These are phyloP conservation scores for Sturnus vulgaris DNA, from an alignment of 2,113 vertebrate genomes.

Conservation along the genomic window DNA sequence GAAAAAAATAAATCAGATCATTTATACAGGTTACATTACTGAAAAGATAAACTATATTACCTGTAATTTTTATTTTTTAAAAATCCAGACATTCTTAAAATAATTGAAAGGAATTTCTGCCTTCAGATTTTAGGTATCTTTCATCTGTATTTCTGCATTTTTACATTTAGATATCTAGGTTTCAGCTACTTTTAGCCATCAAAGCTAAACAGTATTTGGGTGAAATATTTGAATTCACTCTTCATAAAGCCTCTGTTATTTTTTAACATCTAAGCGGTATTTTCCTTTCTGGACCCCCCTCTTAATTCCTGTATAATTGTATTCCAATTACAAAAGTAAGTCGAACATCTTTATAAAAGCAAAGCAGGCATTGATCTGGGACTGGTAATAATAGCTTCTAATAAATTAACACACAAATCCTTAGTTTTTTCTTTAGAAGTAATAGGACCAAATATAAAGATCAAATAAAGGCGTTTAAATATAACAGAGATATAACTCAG, in stretches of 20 bases:
- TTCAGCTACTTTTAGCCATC: neutral
- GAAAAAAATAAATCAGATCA: neutral
- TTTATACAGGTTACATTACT: neutral
- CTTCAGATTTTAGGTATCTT: neutral
- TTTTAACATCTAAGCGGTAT: neutral
- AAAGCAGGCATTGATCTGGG: neutral
- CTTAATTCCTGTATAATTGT: neutral
- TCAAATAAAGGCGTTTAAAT: neutral
- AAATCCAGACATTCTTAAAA: neutral
- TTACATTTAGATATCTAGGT: neutral
- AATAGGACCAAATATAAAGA: neutral
- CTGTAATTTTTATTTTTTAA: neutral
- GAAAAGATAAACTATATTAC: neutral
- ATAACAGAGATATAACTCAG: neutral
- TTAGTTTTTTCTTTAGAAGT: neutral
- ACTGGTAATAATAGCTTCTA: neutral
- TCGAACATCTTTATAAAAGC: neutral
- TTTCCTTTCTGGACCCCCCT: neutral
- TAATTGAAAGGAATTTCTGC: neutral
- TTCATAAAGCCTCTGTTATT: neutral
- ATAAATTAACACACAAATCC: neutral
- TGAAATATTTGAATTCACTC: neutral
- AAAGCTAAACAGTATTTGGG: neutral
- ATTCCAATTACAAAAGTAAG: neutral
- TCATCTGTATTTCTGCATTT: neutral